Evolutionary conservation across 2,113 vertebrate genomes (phyloP).

Genomic region (Taurulus bubalis): DNA sequence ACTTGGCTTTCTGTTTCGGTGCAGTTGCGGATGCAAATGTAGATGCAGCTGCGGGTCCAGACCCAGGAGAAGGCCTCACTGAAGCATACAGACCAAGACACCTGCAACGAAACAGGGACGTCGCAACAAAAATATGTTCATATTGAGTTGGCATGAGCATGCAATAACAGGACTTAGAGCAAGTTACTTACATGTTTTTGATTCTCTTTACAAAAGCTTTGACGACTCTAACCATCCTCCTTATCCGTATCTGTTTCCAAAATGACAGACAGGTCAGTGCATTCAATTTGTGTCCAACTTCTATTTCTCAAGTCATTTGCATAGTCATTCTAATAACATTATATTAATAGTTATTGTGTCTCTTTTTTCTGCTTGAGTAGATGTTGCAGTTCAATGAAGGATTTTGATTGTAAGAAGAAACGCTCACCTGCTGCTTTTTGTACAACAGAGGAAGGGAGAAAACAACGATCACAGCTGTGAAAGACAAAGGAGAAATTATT

Average conservation of each 20-base stretch:
- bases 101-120: slow-evolving; percentile 55
- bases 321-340: not conserved
- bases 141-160: not conserved
- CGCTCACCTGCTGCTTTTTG: slow-evolving; percentile 89
- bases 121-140: not conserved
- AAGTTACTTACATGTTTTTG: slow-evolving; percentile 85
- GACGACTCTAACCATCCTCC: slow-evolving; percentile 83
- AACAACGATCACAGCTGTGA: slow-evolving; percentile 86
- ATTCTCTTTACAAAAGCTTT: slow-evolving; percentile 84
- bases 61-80: slow-evolving; percentile 52
- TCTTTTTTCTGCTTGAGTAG: not conserved
- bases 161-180: not conserved
- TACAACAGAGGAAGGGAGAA: slow-evolving; percentile 92
- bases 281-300: not conserved
- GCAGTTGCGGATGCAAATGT: slow-evolving; percentile 35
- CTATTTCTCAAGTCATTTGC: not conserved
- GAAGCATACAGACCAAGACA: slow-evolving; percentile 57
- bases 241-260: slow-evolving; percentile 86
- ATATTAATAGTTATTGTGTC: not conserved
- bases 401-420: not conserved
- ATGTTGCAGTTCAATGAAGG: not conserved
- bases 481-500: slow-evolving; percentile 7
- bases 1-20: slow-evolving; percentile 80
- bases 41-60: slow-evolving; percentile 43
- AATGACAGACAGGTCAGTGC: not conserved